Base-by-base conservation (phyloP, 2,797 vertebrate species). In the Karalla daura region DNA sequence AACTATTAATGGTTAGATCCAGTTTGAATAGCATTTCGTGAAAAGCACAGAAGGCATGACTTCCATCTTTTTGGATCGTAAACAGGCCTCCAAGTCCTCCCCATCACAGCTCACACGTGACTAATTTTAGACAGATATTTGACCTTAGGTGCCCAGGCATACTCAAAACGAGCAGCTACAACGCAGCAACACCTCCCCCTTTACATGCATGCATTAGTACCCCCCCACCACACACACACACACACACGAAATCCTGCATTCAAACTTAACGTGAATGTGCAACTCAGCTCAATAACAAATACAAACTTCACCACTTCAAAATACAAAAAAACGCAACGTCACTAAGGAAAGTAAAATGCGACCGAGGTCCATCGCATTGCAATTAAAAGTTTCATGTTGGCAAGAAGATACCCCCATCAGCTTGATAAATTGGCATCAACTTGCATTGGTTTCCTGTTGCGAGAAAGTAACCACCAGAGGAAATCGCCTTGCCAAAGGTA, bases 51-150 rank as follows among this genome's bases (percentile, higher is more conserved):
- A 66, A 45, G 36, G 56, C 51, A 47, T 45, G 62, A 32, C 40
- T 46, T 70, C 70, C 70, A 64, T 40, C 49, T 67, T 56, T 27
- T 43, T 47, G 45, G 56, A 62, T 15, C 64, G 28, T 35, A 40
- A 47, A 17, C 62, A 64, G 49, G 28, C 21, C 44, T 52, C 17
- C 30, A 15, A 59, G 41, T 44, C 47, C 55, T 82, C 60, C 30
- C 56, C 51, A 72, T 79, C 75, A 61, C 63, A 75, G 75, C 56
- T 79, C 72, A 76, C 81, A 84, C 67, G 63, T 74, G 76, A 81
- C 76, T 86, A 70, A 84, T 77, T 81, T 75, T 73, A 81, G 75
- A 41, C 60, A 64, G 49, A 61, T 81, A 77, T 85, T 76, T 79
- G 76, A 79, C 78, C 78, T 77, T 74, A 63, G 30, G 36, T 71